Conservation (phyloP, 2,797 vertebrate species). For the Coendou prehensilis region DNA sequence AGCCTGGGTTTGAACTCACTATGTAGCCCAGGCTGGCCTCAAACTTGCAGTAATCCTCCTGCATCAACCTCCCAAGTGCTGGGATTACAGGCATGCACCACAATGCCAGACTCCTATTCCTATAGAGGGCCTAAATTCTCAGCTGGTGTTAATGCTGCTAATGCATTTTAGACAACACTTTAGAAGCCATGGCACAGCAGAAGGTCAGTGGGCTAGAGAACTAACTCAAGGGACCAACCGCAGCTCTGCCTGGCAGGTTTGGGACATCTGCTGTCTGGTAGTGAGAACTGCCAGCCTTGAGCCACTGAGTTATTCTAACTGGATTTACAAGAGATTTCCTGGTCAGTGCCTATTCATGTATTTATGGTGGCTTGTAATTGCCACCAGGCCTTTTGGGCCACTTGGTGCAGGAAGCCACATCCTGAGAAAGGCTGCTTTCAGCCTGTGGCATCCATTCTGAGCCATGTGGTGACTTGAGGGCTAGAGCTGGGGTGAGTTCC, state of each 20-base stretch:
- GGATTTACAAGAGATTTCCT: slow-evolving; percentile 35
- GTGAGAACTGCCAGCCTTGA: not conserved
- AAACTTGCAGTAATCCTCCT: not conserved
- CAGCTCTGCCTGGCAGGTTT: not conserved
- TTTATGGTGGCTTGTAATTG: not conserved
- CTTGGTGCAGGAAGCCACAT: slow-evolving; percentile 7
- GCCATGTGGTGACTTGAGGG: not conserved
- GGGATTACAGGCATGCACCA: not conserved
- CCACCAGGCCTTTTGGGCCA: not conserved
- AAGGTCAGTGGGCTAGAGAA: not conserved
- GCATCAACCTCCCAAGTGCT: not conserved
- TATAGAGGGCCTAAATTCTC: not conserved
- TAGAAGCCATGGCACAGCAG: not conserved
- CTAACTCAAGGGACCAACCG: not conserved
- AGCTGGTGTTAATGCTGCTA: not conserved
- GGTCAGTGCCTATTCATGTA: slow-evolving; percentile 13
- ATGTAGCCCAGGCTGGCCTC: not conserved
- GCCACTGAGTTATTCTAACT: not conserved
- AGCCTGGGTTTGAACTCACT: not conserved
- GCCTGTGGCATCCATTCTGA: not conserved
- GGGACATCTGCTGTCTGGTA: not conserved
- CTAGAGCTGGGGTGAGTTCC: not conserved
- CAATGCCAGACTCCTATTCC: not conserved
- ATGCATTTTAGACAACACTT: not conserved
- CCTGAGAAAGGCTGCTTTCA: not conserved